These are phyloP conservation scores for Habrosyne pyritoides DNA, from an alignment of 2,888 invertebrate genomes.

Conservation along the genomic window DNA sequence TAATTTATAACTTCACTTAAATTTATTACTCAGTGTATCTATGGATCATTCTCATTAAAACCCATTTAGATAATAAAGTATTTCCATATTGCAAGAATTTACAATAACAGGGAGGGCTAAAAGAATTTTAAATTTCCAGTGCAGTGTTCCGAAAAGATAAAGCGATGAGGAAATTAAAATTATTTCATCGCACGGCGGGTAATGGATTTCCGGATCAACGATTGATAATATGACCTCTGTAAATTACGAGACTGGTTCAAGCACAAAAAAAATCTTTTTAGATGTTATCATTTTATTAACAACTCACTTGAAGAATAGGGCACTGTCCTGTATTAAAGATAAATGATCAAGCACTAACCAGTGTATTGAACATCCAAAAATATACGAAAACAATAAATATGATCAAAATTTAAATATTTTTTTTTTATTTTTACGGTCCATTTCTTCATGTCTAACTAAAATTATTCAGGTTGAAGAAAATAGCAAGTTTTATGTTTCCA, in stretches of 20 bases:
- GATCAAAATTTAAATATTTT: no score
- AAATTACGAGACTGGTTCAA: conserved; percentile 25
- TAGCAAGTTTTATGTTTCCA: no score
- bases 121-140: conserved; percentile 14
- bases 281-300: background rate
- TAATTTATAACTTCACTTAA: no score
- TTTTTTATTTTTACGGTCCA: no score
- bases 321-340: no score
- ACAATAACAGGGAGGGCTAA: conserved; percentile 15
- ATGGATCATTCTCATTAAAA: conserved; percentile 31
- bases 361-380: no score
- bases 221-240: conserved; percentile 46
- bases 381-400: no score
- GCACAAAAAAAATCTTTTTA: background rate
- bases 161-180: conserved; percentile 43
- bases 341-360: no score
- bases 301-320: background rate
- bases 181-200: conserved; percentile 37
- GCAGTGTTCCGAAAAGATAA: conserved; percentile 37
- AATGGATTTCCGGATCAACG: conserved; percentile 54
- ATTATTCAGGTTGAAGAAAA: no score
- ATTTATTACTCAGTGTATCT: no score
- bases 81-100: background rate
- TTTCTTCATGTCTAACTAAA: no score
- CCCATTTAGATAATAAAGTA: conserved; percentile 12